These are phyloP conservation scores for Labeo catla DNA, from an alignment of 2,113 vertebrate species.

Conservation along the genomic window DNA sequence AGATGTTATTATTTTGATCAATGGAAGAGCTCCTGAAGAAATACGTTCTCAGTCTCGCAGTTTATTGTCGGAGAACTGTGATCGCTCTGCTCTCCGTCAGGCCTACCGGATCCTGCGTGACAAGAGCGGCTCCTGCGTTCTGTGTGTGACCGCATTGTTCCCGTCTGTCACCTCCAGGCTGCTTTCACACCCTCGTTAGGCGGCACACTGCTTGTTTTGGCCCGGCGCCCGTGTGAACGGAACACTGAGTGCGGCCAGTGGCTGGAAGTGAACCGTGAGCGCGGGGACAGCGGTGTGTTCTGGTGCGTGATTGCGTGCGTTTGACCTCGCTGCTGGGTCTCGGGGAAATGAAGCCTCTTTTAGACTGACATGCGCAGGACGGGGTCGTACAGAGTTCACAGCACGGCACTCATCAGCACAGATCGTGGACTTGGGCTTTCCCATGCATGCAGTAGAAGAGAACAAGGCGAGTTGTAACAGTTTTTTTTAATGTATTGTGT, in stretches of 20 bases:
- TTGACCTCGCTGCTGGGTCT: background rate
- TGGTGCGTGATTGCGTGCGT: background rate
- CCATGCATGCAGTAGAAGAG: background rate
- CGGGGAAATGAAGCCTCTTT: background rate
- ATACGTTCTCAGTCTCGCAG: too few relatives aligned
- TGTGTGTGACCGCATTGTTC: conserved; percentile 79
- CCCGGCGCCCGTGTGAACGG: conserved; percentile 68
- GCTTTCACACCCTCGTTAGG: conserved; percentile 74
- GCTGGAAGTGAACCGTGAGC: background rate
- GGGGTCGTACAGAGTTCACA: background rate
- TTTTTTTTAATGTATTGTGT: too few relatives aligned
- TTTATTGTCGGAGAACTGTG: too few relatives aligned
- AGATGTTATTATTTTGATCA: too few relatives aligned
- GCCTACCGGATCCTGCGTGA: conserved; percentile 59
- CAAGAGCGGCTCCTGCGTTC: conserved; percentile 74
- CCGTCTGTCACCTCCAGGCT: conserved; percentile 70
- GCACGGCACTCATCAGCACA: background rate
- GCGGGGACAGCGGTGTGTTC: background rate
- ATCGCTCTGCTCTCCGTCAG: too few relatives aligned
- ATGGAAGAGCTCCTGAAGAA: too few relatives aligned
- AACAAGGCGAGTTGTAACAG: background rate
- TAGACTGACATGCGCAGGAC: background rate
- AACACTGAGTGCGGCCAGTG: conserved; percentile 47
- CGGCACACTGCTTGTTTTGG: conserved; percentile 74
- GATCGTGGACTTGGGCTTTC: too few relatives aligned